Percentiles rank a stretch among this genome's conserved stretches.
Evolutionary conservation across 2,888 invertebrate species (phyloP).

Genomic region (Patella pellucida): DNA sequence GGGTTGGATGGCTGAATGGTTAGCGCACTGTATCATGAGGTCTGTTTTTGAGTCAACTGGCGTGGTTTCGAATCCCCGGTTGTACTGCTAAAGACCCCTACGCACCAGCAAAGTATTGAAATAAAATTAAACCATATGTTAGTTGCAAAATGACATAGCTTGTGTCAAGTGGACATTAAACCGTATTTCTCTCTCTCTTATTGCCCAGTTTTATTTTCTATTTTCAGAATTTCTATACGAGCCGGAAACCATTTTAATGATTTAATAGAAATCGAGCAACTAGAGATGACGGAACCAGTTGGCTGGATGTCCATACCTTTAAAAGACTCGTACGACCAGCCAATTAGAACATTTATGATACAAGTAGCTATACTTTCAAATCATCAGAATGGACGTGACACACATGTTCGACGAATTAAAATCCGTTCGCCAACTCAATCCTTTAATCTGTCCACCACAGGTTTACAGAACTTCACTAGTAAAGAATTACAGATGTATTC

Average conservation of each 20-base stretch:
- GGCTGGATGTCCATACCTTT: constrained; percentile 97
- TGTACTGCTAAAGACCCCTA: too few species aligned
- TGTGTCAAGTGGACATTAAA: too few species aligned
- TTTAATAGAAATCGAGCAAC: constrained; percentile 93
- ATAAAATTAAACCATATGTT: too few species aligned
- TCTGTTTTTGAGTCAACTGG: too few species aligned
- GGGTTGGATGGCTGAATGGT: too few species aligned
- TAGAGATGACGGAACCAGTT: constrained; percentile 92
- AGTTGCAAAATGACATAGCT: too few species aligned
- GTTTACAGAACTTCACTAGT: background rate
- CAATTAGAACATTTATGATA: constrained; percentile 88
- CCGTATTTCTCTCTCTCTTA: too few species aligned
- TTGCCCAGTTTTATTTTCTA: constrained; percentile 13
- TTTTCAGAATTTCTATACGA: constrained; percentile 72
- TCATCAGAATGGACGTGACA: constrained; percentile 98
- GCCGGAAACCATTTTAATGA: constrained; percentile 97
- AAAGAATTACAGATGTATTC: constrained; percentile 4
- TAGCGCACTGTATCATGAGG: too few species aligned
- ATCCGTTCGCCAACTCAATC: constrained; percentile 85
- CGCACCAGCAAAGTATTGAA: too few species aligned
- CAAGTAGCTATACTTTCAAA: constrained; percentile 81
- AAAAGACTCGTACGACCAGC: constrained; percentile 83
- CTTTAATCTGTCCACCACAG: constrained; percentile 28
- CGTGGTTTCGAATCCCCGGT: too few species aligned
- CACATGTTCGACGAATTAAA: constrained; percentile 97